Evolutionary conservation across 2,888 invertebrate genomes (phyloP), one percentile per base, ranked within the genome.

Genomic region (Ophioninae sp.): DNA sequence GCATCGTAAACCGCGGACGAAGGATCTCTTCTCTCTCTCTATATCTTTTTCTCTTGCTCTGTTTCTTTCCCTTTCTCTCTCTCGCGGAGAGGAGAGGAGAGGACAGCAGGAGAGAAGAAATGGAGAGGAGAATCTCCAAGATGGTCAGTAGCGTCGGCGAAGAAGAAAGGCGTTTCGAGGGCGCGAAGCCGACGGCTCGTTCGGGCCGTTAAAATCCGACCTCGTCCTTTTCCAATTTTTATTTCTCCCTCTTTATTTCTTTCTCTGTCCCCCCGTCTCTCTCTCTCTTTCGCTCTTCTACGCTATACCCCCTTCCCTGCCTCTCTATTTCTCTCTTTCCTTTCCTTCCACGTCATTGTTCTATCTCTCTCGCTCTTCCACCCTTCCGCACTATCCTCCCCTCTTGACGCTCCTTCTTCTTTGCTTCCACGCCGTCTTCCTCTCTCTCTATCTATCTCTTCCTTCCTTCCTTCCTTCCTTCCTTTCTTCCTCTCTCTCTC

Each of bases 111-210:
- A 67, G 81, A 73, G 58, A 56, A 67, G 20, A 72, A 67, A 65
- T 58, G 58, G 69, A 71, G 72, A 22, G n/a, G 9, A 65, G 68
- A 63, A 67, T 41, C 68, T 84, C 68, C 80, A 85, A 85, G 85
- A 85, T 86, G 85, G 83, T 86, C 86, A 87, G 87, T 87, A 86
- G 87, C 87, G 87, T 87, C 87, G 87, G 87, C 87, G 80, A 87
- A 87, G 87, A 86, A 87, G 84, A 87, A 87, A 87, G 86, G 82
- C 74, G 71, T 74, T 85, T 82, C 84, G 82, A 77, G 85, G 86
- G 87, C 87, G 87, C 85, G 87, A 87, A 87, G 84, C 86, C 82
- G 86, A 85, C 85, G 83, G 83, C 77, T 83, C 83, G 84, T 83
- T 78, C 83, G 82, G 73, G 84, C 85, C 83, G 82, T 85, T 85